Evolutionary conservation across 2,113 vertebrate species (phyloP), one percentile per base, ranked within the genome.

Genomic region (Corythaixoides concolor): DNA sequence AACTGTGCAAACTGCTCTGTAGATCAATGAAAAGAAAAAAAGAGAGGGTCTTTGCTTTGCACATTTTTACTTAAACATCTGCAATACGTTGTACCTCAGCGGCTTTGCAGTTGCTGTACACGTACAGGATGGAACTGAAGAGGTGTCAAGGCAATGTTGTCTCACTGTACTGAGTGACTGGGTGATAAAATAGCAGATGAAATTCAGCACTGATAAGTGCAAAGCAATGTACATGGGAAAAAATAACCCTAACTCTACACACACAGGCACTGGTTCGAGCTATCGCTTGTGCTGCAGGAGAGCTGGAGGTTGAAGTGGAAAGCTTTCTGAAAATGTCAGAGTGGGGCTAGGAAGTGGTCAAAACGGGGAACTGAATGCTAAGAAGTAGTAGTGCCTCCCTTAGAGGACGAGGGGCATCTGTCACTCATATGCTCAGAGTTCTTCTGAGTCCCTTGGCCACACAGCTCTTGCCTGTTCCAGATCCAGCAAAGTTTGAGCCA

Each of bases 121-220:
- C 37, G 27, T 19, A 27, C 21, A 67, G 76, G 60, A 79, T 45
- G 80, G 77, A 84, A 50, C 26, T 39, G 60, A 35, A 67, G 83
- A 88, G 75, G 92, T 94, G 93, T 94, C 0, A 0, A 90, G 75
- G 85, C 82, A 47, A 90, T 53, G 63, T 4, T 91, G 88, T 83
- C 55, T 93, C 79, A 55, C 49, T 70, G 79, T 14, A 70, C 68
- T 93, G 94, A 95, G 95, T 89, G 93, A 59, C 86, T 86, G 90
- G 28, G 79, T 74, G 90, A 96, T 95, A 95, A 97, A 93, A n/a
- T 6, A 87, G 82, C 88, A 86, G 86, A 66, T 53, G 79, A 90
- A 90, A 62, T 63, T 92, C 79, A 89, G 79, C 1, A 2, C 59
- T 66, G 85, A 33, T 77, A 92, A 96, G 92, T 60, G 85, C 70